These are phyloP conservation scores for Wasmannia auropunctata DNA, from an alignment of 1,140 invertebrate species.

Conservation along the genomic window DNA sequence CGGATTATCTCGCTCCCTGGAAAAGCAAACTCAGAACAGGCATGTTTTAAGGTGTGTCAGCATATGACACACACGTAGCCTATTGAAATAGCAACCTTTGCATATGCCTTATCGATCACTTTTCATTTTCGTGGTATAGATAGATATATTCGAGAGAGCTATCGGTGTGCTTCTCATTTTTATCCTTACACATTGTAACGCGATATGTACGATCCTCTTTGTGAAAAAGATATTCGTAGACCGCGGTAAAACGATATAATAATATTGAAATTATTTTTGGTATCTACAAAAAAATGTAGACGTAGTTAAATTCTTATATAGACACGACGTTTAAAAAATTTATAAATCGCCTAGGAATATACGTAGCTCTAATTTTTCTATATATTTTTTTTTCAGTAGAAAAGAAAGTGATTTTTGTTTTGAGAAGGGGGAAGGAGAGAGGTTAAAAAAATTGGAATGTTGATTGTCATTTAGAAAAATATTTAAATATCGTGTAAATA, in stretches of 20 bases:
- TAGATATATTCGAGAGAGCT: not conserved
- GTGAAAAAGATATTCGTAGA: not conserved
- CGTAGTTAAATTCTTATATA: not conserved
- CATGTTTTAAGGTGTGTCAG: conserved; percentile 20
- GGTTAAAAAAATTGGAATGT: not conserved
- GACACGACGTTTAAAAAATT: not conserved
- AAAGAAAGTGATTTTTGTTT: not conserved
- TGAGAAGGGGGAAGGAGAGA: not conserved
- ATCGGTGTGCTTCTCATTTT: not conserved
- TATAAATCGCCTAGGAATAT: not conserved
- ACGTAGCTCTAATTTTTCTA: not conserved
- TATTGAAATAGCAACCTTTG: not conserved
- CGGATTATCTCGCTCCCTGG: not conserved
- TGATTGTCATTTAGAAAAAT: not conserved
- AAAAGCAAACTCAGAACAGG: conserved; percentile 7
- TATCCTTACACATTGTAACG: not conserved
- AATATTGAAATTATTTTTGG: not conserved
- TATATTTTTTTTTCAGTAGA: not conserved
- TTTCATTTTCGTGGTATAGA: not conserved
- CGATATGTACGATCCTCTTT: not conserved
- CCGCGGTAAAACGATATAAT: not conserved
- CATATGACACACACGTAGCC: not conserved
- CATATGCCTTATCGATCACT: not conserved
- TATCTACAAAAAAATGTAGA: not conserved
- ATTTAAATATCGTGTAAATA: conserved; percentile 18